Evolutionary conservation across 2,797 vertebrate species (phyloP).

Genomic region (Pangasius macronema): DNA sequence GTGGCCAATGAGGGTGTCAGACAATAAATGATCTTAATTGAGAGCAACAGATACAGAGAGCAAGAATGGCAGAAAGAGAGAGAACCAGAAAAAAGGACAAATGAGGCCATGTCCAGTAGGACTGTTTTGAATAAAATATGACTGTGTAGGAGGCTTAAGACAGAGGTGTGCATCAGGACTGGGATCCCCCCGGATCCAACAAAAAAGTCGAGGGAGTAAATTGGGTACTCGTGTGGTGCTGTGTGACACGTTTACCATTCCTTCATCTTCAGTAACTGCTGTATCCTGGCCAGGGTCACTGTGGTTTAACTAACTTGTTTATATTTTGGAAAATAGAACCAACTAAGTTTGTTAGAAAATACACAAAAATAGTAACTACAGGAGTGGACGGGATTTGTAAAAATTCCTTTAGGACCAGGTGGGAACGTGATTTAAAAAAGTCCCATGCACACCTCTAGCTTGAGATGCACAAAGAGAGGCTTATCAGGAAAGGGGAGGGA

Average conservation of each 20-base stretch:
- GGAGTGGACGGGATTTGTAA: neutral
- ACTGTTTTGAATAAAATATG: constrained; percentile 8
- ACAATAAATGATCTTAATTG: constrained; percentile 87
- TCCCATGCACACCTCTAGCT: constrained; percentile 8
- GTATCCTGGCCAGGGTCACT: neutral
- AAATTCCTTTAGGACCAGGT: neutral
- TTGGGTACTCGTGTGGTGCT: neutral
- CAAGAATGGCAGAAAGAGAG: constrained; percentile 37
- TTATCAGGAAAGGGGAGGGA: constrained; percentile 39
- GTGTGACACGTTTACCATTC: neutral
- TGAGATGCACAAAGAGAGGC: neutral
- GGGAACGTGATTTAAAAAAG: neutral
- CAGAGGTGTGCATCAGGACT: constrained; percentile 1
- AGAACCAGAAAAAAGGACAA: constrained; percentile 33
- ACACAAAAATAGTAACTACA: neutral
- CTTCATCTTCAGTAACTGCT: neutral
- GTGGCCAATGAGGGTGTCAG: constrained; percentile 85
- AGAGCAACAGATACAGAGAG: constrained; percentile 56
- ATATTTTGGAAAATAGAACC: neutral
- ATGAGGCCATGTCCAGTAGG: neutral
- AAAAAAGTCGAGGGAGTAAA: neutral
- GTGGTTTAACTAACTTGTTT: neutral
- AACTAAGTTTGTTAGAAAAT: neutral
- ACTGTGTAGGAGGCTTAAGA: neutral
- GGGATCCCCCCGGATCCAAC: neutral